A percentile compares a stretch with the other conserved stretches of the same genome.
Conservation (phyloP, 2,797 vertebrate species). For the Acanthurus tractus region DNA sequence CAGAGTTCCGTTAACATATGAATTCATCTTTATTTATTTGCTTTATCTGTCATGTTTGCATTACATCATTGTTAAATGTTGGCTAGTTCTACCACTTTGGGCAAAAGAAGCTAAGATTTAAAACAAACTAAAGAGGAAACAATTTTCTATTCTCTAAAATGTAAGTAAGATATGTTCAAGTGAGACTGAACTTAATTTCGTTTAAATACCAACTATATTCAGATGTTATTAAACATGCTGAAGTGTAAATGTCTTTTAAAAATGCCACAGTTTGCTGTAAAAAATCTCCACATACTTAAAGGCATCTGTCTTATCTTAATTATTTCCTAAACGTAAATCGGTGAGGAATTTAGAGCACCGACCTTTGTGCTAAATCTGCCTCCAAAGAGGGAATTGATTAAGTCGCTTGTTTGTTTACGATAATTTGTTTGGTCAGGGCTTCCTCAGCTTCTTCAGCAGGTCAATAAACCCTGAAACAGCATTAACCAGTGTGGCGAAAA, state of each 20-base stretch:
- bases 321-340: neutral
- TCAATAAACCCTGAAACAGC: constrained; percentile 71
- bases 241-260: neutral
- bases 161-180: neutral
- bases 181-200: neutral
- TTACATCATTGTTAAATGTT: neutral
- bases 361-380: constrained; percentile 17
- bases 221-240: neutral
- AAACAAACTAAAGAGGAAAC: neutral
- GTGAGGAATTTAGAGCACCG: neutral
- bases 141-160: neutral
- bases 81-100: neutral
- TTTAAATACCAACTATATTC: neutral
- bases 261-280: neutral
- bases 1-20: neutral
- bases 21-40: neutral
- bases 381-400: constrained; percentile 3
- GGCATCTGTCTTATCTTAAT: neutral
- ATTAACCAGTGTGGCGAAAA: constrained; percentile 26
- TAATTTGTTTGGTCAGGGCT: constrained; percentile 24
- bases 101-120: neutral
- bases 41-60: neutral
- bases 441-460: constrained; percentile 42
- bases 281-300: no score
- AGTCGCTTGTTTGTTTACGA: constrained; percentile 23